A percentile compares a stretch with the other conserved stretches of the same genome.
Conservation (phyloP, 2,113 vertebrate species). For the Telmatochromis sp. region DNA sequence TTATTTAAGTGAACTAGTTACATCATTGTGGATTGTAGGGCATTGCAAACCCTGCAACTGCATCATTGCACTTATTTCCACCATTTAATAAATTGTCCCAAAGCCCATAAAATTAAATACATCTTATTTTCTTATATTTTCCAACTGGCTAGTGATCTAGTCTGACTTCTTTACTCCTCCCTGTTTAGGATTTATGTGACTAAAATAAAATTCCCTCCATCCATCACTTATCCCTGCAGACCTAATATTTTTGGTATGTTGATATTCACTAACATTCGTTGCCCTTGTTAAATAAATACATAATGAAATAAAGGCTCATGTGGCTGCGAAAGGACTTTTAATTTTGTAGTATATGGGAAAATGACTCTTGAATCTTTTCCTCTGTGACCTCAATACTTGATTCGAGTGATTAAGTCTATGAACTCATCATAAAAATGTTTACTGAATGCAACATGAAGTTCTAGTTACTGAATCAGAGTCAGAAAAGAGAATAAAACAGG, state of each 20-base stretch:
- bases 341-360: neutral
- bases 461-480: neutral
- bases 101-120: neutral
- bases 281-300: neutral
- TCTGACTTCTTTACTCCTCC: neutral
- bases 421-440: neutral
- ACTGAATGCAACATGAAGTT: neutral
- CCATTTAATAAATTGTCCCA: neutral
- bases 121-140: neutral
- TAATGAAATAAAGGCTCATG: neutral
- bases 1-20: neutral
- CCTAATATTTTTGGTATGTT: neutral
- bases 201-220: neutral
- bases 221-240: neutral
- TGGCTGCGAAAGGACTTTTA: neutral
- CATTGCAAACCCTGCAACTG: neutral
- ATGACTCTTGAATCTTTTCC: neutral
- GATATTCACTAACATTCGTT: neutral
- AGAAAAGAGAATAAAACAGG: neutral
- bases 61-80: neutral
- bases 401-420: fast-evolving
- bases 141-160: neutral
- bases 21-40: neutral
- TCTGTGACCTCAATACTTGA: neutral
- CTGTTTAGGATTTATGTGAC: neutral